Conservation (phyloP, 1,140 invertebrate genomes). For the Gryllus bimaculatus region DNA sequence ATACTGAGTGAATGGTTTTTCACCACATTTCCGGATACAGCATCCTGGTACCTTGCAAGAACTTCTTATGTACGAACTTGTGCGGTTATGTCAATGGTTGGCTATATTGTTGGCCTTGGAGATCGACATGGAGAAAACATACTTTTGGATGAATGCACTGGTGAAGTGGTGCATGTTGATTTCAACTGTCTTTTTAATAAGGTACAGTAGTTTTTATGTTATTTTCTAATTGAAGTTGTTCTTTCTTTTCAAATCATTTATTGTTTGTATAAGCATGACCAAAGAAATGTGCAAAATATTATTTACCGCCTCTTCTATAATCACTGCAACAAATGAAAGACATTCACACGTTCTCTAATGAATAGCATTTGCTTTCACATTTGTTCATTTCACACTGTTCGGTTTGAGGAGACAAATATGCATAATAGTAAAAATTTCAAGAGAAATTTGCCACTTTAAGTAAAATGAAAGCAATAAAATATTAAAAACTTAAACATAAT, state of each 20-base stretch:
- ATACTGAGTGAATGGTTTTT: slow-evolving; percentile 88
- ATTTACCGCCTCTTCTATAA: not conserved
- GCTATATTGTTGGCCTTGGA: slow-evolving; percentile 92
- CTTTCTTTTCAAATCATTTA: too few relatives aligned
- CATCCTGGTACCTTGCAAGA: slow-evolving; percentile 64
- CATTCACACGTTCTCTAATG: too few relatives aligned
- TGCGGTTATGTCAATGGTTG: slow-evolving; percentile 97
- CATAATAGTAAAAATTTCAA: too few relatives aligned
- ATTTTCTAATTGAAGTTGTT: too few relatives aligned
- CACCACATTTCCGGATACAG: slow-evolving; percentile 73
- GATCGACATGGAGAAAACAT: slow-evolving; percentile 98
- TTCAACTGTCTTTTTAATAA: slow-evolving; percentile 97
- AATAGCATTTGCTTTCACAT: too few relatives aligned
- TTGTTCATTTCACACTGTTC: too few relatives aligned
- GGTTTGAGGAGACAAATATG: too few relatives aligned
- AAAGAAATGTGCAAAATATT: not conserved
- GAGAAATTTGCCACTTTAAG: too few relatives aligned
- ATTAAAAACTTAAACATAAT: too few relatives aligned
- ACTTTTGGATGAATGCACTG: slow-evolving; percentile 79
- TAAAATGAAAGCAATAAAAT: too few relatives aligned
- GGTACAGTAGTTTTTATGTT: slow-evolving; percentile 30
- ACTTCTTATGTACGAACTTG: slow-evolving; percentile 79
- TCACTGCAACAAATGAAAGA: too few relatives aligned
- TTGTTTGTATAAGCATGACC: too few relatives aligned
- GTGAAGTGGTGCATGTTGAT: slow-evolving; percentile 94